phyloP scores from a whole-genome alignment of 2,797 vertebrate genomes.

The Sebastes goodei region DNA sequence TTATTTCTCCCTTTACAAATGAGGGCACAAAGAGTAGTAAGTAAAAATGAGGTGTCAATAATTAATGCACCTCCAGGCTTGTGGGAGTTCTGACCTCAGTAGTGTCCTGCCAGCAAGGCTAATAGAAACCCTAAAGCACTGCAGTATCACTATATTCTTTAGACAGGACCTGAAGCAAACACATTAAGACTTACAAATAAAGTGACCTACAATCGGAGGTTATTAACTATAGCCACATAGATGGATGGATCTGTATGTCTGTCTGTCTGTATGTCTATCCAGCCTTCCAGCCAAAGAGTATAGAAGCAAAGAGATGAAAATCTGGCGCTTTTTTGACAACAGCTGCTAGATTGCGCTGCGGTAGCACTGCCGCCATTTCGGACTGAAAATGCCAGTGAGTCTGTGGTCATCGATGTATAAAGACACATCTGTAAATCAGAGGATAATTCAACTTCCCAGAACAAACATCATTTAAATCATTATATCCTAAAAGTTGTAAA shows the following conservation, averaged over 20 bases:
- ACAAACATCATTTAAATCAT: neutral
- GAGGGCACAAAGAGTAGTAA: conserved; percentile 28
- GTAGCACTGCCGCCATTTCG: neutral
- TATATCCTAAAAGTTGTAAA: neutral
- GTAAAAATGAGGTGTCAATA: conserved; percentile 51
- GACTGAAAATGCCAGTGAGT: neutral
- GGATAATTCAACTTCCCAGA: neutral
- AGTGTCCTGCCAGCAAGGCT: conserved; percentile 18
- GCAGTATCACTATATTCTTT: conserved; percentile 1
- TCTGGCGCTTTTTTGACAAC: too few relatives aligned
- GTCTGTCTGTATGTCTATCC: neutral
- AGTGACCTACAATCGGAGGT: conserved; percentile 2
- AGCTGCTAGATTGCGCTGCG: neutral
- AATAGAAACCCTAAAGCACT: conserved; percentile 22
- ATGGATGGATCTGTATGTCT: neutral
- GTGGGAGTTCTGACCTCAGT: conserved; percentile 46
- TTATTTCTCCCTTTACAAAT: conserved; percentile 20
- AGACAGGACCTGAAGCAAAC: conserved; percentile 13
- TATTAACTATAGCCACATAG: conserved; percentile 7
- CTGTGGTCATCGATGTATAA: neutral
- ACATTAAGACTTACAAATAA: neutral
- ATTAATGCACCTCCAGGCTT: conserved; percentile 41
- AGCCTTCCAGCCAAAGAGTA: neutral
- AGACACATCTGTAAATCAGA: neutral
- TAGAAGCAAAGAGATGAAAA: too few relatives aligned